Evolutionary conservation across 1,140 invertebrate genomes (phyloP), one percentile per base, ranked within the genome.

Genomic region (Drosophila busckii): DNA sequence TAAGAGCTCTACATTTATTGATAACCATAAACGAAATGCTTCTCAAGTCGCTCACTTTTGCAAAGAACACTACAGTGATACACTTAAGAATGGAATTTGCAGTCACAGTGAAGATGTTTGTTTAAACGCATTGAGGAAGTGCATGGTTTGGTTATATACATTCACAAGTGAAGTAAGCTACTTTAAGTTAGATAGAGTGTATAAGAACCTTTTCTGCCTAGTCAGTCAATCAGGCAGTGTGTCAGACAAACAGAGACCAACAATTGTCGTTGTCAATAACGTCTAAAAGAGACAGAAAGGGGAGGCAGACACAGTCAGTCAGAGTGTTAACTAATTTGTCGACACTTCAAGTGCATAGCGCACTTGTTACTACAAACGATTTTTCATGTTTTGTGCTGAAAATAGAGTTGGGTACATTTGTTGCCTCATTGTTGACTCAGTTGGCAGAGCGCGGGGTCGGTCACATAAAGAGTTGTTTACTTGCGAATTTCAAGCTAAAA

Each of bases 371-470:
- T 56, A 73, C 73, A 73, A 80, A 56, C 58, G 67, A 64, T 68
- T 73, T 78, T 80, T 38, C 73, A 73, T 78, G 73, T 78, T 64
- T 34, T 28, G 32, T 23, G 16, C 7, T 31, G 16, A 22, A 34
- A 20, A 25, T 28, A 28, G 32, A 31, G 48, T 45, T 49, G 5
- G 13, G 38, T 44, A 31, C 34, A 60, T 31, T 45, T 26, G 68
- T 78, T 78, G 73, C 63, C 68, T 78, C 73, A 78, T 68, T 78
- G 64, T 78, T 71, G 58, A 80, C 54, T 64, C 73, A 78, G 56
- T 63, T 78, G 71, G 42, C 48, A 22, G 10, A 41, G 49, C n/a
- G n/a, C n/a, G n/a, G n/a, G n/a, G n/a, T n/a, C n/a, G n/a, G n/a
- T n/a, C n/a, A n/a, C n/a, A n/a, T n/a, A 29, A 50, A 65, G 19